phyloP scores from a whole-genome alignment of 2,797 vertebrate genomes.

The Helostoma temminkii region DNA sequence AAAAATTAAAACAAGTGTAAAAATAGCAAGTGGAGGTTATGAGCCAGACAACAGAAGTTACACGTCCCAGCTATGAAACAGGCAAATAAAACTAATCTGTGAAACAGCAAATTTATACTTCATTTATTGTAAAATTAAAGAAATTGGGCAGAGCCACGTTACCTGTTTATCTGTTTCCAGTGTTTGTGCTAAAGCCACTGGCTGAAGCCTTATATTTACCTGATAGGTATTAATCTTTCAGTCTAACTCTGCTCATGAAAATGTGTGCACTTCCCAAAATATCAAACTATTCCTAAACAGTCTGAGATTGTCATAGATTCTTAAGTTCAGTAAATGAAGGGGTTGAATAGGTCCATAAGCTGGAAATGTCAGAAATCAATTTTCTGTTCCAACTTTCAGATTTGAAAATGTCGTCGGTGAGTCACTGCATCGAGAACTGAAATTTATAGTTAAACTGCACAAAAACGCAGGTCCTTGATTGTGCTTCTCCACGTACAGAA shows the following conservation, averaged over 20 bases:
- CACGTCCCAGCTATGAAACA: neutral
- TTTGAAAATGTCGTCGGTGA: constrained; percentile 18
- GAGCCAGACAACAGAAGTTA: neutral
- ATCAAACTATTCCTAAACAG: neutral
- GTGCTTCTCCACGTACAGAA: constrained; percentile 9
- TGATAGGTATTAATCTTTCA: neutral
- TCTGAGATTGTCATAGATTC: constrained; percentile 36
- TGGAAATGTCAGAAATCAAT: constrained; percentile 4
- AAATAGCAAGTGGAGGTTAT: neutral
- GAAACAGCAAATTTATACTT: neutral
- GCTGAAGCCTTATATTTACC: neutral
- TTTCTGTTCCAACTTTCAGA: constrained; percentile 18
- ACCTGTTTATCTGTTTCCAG: neutral
- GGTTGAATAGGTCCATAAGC: constrained; percentile 2
- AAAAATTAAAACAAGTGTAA: neutral
- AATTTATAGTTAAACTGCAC: constrained; percentile 12
- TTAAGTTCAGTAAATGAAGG: constrained; percentile 31
- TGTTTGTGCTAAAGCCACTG: constrained; percentile 15
- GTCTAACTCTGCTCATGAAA: neutral
- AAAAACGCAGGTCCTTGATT: constrained; percentile 5
- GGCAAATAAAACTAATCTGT: neutral
- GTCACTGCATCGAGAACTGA: constrained; percentile 49
- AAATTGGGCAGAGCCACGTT: neutral
- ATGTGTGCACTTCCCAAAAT: constrained; percentile 12
- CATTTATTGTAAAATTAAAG: neutral